phyloP scores from a whole-genome alignment of 1,140 invertebrate species.

The Diabrotica virgifera region DNA sequence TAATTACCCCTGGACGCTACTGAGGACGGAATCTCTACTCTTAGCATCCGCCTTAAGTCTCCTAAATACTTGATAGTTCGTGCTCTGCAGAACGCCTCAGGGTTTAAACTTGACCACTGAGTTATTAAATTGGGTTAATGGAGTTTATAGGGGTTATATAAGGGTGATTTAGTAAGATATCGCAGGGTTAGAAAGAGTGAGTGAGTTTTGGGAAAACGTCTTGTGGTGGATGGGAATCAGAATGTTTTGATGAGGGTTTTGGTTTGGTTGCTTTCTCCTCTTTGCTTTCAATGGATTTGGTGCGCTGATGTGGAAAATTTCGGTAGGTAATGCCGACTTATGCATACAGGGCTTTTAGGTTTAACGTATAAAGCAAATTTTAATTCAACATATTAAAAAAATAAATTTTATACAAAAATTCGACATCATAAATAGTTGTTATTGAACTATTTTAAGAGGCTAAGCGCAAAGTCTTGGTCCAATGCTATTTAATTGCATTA shows the following conservation, averaged over 20 bases:
- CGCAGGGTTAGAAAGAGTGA: constrained; percentile 1
- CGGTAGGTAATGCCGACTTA: not conserved
- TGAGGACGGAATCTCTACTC: not conserved
- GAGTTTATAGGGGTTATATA: not conserved
- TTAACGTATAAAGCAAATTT: too few species aligned
- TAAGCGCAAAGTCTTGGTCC: too few species aligned
- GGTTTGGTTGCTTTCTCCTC: not conserved
- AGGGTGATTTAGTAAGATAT: constrained; percentile 2
- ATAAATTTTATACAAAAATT: too few species aligned
- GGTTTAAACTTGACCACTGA: constrained; percentile 2
- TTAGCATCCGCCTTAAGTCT: not conserved
- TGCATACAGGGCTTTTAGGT: too few species aligned
- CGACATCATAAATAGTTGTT: too few species aligned
- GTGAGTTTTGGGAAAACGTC: not conserved
- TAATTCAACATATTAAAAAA: too few species aligned
- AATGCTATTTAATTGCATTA: too few species aligned
- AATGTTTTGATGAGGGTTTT: not conserved
- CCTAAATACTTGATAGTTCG: constrained; percentile 1
- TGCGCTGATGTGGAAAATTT: not conserved
- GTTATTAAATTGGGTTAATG: constrained; percentile 3
- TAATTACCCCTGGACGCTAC: not conserved
- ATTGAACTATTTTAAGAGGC: too few species aligned
- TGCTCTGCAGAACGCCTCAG: constrained; percentile 1
- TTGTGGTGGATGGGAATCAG: not conserved
- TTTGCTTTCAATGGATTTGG: not conserved